Conservation (phyloP, 2,113 vertebrate species). For the Microtus pennsylvanicus region DNA sequence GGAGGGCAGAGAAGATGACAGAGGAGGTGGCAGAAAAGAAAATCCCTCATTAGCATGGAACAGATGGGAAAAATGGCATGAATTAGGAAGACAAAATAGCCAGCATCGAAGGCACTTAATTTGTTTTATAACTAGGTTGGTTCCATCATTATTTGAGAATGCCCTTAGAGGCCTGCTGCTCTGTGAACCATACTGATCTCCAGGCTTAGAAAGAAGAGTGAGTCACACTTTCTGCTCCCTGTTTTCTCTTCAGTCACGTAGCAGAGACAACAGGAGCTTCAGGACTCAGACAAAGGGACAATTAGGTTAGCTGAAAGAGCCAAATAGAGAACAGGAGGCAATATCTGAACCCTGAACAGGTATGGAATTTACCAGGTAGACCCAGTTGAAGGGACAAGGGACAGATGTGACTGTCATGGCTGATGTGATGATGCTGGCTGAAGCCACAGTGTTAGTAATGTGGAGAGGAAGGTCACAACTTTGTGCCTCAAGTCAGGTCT, state of each 20-base stretch:
- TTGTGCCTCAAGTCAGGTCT: not conserved
- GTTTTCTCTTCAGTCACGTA: conserved; percentile 47
- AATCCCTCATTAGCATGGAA: not conserved
- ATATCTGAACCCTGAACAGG: not conserved
- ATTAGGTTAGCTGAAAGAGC: conserved; percentile 23
- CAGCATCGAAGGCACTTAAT: not conserved
- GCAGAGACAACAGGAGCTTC: conserved; percentile 6
- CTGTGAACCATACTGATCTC: conserved; percentile 28
- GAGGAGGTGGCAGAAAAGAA: not conserved
- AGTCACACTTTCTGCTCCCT: conserved; percentile 43
- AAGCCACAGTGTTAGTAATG: not conserved
- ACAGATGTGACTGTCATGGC: too few species aligned
- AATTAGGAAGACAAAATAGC: not conserved
- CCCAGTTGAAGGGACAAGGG: not conserved
- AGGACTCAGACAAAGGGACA: not conserved
- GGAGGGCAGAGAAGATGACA: not conserved
- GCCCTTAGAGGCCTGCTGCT: conserved; percentile 8
- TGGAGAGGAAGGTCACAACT: not conserved
- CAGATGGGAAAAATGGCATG: conserved; percentile 10
- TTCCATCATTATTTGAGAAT: not conserved
- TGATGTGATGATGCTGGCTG: not conserved
- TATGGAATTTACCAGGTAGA: not conserved
- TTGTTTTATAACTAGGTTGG: not conserved
- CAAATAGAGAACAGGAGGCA: not conserved
- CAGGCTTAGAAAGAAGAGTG: conserved; percentile 31